Evolutionary conservation across 2,797 vertebrate genomes (phyloP).

Genomic region (Coregonus sp.): DNA sequence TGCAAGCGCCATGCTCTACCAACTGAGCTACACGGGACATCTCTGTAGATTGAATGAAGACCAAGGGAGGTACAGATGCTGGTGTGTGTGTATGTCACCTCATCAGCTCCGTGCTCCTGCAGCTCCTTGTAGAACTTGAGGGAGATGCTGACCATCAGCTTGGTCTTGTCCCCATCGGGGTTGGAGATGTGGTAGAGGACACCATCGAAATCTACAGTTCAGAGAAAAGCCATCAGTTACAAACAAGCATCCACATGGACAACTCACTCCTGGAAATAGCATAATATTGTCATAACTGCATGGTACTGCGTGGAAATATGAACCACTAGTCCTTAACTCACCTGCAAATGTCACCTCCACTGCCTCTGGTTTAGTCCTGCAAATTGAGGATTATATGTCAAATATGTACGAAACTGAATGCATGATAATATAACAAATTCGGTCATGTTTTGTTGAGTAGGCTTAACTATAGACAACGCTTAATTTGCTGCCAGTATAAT

Average conservation of each 20-base stretch:
- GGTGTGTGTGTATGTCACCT: constrained; percentile 75
- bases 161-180: constrained; percentile 96
- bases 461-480: neutral
- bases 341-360: constrained; percentile 99
- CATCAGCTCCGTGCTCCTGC: constrained; percentile 94
- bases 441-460: neutral
- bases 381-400: constrained; percentile 26
- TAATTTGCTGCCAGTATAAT: neutral
- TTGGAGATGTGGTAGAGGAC: constrained; percentile 99
- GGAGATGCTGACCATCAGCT: constrained; percentile 99
- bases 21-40: neutral
- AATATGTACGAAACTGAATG: neutral
- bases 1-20: too few species aligned
- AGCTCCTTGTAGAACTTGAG: constrained; percentile 99
- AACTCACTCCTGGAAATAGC: neutral
- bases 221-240: neutral
- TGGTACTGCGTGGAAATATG: neutral
- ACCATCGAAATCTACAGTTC: constrained; percentile 91
- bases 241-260: neutral
- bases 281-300: neutral
- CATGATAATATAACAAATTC: neutral
- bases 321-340: constrained; percentile 58
- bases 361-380: constrained; percentile 96
- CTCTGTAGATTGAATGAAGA: neutral
- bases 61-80: neutral